A percentile compares a stretch with the other conserved stretches of the same genome.
Conservation (phyloP, 1,140 invertebrate genomes). For the Drosophila subpulchrella region DNA sequence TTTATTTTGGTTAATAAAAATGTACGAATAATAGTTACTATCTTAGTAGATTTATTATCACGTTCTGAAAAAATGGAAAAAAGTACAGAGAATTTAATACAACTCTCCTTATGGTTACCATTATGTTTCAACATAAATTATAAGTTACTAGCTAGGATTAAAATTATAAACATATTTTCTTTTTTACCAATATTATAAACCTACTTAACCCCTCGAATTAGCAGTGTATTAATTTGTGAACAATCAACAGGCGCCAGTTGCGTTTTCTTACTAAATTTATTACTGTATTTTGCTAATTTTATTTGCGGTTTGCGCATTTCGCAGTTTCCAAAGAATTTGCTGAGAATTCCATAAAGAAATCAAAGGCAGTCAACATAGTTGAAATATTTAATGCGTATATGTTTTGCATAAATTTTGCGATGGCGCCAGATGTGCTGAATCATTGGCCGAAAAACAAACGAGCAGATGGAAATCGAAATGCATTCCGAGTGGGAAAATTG, state of each 20-base stretch:
- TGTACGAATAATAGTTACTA: too few relatives aligned
- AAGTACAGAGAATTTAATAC: too few relatives aligned
- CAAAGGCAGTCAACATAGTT: slow-evolving; percentile 42
- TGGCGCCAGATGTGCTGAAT: slow-evolving; percentile 45
- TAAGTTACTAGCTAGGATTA: background rate
- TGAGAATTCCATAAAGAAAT: slow-evolving; percentile 58
- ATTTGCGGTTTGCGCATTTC: slow-evolving; percentile 42
- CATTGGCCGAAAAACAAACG: slow-evolving; percentile 20
- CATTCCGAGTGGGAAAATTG: slow-evolving; percentile 36
- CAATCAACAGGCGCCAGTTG: slow-evolving; percentile 32
- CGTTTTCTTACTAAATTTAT: slow-evolving; percentile 41
- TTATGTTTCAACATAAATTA: too few relatives aligned
- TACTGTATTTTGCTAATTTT: slow-evolving; percentile 45
- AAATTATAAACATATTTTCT: background rate
- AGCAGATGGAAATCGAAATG: slow-evolving; percentile 24
- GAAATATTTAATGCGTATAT: slow-evolving; percentile 27
- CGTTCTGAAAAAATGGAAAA: too few relatives aligned
- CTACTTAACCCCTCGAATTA: background rate
- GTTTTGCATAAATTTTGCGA: slow-evolving; percentile 43
- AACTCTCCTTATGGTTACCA: too few relatives aligned
- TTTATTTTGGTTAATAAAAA: too few relatives aligned
- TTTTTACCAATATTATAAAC: background rate
- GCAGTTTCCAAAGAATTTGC: slow-evolving; percentile 75
- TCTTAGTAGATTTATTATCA: too few relatives aligned
- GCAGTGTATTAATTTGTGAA: slow-evolving; percentile 22